These are phyloP conservation scores for Aphyosemion australe DNA, from an alignment of 2,113 vertebrate genomes.

Conservation along the genomic window DNA sequence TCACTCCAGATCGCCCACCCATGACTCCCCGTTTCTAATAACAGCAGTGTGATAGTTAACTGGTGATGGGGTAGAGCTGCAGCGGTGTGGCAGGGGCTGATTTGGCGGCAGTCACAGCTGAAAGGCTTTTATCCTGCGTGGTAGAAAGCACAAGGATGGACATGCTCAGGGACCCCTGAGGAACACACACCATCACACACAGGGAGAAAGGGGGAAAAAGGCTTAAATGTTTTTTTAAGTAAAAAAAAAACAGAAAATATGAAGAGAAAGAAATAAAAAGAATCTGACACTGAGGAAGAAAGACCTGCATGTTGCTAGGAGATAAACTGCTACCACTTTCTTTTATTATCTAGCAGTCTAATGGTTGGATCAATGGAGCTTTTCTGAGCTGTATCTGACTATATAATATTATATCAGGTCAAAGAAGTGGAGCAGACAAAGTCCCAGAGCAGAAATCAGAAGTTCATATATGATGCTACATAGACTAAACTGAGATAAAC, in stretches of 20 bases:
- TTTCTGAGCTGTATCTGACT: conserved; percentile 35
- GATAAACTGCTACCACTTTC: conserved; percentile 46
- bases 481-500: conserved; percentile 14
- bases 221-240: conserved; percentile 55
- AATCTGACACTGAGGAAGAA: conserved; percentile 35
- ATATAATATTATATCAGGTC: conserved; percentile 47
- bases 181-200: conserved; percentile 39
- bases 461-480: conserved; percentile 4
- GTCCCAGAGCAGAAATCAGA: conserved; percentile 18
- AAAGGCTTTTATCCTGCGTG: conserved; percentile 77
- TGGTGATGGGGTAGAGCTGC: conserved; percentile 64
- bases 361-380: conserved; percentile 57
- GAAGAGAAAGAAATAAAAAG: conserved; percentile 22
- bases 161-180: conserved; percentile 65
- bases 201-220: conserved; percentile 42
- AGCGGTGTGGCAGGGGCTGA: conserved; percentile 65
- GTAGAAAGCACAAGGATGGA: conserved; percentile 73
- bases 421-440: conserved; percentile 13
- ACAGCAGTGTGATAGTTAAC: conserved; percentile 75
- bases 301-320: conserved; percentile 57
- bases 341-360: conserved; percentile 48
- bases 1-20: conserved; percentile 12
- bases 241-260: conserved; percentile 23
- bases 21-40: conserved; percentile 61
- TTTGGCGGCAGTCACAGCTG: conserved; percentile 73